A percentile compares a stretch with the other conserved stretches of the same genome.
Evolutionary conservation across 2,797 vertebrate species (phyloP).

Genomic region (Distichodus sexfasciatus): DNA sequence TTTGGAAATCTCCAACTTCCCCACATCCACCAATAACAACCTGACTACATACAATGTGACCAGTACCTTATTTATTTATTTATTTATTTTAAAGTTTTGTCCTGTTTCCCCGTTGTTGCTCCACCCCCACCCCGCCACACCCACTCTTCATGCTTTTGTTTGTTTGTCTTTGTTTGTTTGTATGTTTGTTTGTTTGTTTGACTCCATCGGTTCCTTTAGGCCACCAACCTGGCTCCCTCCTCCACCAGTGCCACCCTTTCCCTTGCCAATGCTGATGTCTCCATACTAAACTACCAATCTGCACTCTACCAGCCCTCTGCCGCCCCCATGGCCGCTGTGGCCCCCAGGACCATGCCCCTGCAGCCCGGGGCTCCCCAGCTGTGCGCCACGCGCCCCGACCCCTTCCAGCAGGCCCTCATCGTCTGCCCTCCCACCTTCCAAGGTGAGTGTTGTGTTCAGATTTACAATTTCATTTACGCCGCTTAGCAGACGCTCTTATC

Average conservation of each 20-base stretch:
- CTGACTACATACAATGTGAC: background rate
- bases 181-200: slow-evolving; percentile 75
- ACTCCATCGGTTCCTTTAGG: slow-evolving; percentile 86
- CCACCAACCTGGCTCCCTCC: slow-evolving; percentile 90
- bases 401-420: slow-evolving; percentile 99
- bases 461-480: no score
- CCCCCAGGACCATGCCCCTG: slow-evolving; percentile 95
- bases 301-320: slow-evolving; percentile 97
- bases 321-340: slow-evolving; percentile 94
- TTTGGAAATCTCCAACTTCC: background rate
- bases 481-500: no score
- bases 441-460: no score
- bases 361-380: slow-evolving; percentile 92
- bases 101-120: slow-evolving; percentile 6
- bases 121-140: slow-evolving; percentile 24
- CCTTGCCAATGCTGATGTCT: slow-evolving; percentile 95
- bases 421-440: slow-evolving; percentile 99
- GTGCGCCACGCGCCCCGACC: slow-evolving; percentile 91
- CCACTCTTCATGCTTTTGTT: slow-evolving; percentile 61
- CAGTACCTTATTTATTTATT: slow-evolving; percentile 20
- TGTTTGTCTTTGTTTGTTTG: slow-evolving; percentile 61
- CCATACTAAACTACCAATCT: slow-evolving; percentile 98
- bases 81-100: slow-evolving; percentile 24
- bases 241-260: slow-evolving; percentile 96
- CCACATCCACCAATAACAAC: background rate